Evolutionary conservation across 2,113 vertebrate genomes (phyloP).

Genomic region (Fregetta grallaria): DNA sequence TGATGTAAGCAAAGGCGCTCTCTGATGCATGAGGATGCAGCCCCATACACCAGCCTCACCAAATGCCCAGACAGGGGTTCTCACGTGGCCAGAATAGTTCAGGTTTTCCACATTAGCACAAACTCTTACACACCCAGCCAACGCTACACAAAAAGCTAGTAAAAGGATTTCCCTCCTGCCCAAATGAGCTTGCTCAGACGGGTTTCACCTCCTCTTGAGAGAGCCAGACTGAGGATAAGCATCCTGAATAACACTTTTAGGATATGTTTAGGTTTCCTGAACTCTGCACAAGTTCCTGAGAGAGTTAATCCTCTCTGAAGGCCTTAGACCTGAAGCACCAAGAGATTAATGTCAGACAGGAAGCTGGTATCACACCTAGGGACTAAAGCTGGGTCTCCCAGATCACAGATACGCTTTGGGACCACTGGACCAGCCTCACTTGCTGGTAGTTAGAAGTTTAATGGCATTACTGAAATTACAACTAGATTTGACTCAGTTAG

Average conservation of each 20-base stretch:
- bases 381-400: neutral
- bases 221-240: neutral
- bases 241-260: neutral
- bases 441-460: neutral
- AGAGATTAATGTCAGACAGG: neutral
- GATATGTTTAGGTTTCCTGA: neutral
- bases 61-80: neutral
- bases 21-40: neutral
- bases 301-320: neutral
- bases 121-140: neutral
- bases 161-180: neutral
- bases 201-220: neutral
- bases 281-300: neutral
- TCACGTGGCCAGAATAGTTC: neutral
- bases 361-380: neutral
- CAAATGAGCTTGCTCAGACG: neutral
- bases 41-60: neutral
- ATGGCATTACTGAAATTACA: slow-evolving; percentile 19
- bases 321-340: neutral
- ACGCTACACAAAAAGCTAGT: neutral
- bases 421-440: neutral
- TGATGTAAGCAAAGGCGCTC: neutral
- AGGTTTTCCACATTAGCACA: neutral
- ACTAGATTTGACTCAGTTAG: slow-evolving; percentile 25
- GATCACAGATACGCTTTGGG: neutral